These are phyloP conservation scores for Anaspis maculata DNA, from an alignment of 2,888 invertebrate genomes.

Conservation along the genomic window DNA sequence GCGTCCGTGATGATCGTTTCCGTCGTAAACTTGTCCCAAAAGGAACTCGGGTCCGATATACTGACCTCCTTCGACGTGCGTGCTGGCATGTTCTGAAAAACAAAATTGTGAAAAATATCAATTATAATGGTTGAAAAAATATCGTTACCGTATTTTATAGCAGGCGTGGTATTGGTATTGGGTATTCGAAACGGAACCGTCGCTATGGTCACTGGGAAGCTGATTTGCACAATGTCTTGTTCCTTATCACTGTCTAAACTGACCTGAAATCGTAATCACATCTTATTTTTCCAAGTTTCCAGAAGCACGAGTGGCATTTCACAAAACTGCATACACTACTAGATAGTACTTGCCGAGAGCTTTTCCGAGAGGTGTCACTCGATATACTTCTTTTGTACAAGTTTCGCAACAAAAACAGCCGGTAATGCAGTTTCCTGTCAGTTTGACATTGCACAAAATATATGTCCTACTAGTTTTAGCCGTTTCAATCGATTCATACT, in stretches of 20 bases:
- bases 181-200: constrained; percentile 65
- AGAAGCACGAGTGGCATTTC: too few species aligned
- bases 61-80: constrained; percentile 68
- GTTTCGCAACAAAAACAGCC: too few species aligned
- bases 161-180: constrained; percentile 51
- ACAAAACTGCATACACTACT: too few species aligned
- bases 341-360: too few species aligned
- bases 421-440: too few species aligned
- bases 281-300: too few species aligned
- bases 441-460: too few species aligned
- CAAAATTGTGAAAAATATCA: constrained; percentile 6
- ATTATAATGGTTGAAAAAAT: too few species aligned
- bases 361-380: too few species aligned
- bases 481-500: too few species aligned
- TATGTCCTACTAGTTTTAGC: too few species aligned
- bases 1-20: constrained; percentile 45
- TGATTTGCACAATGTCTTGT: constrained; percentile 61
- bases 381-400: too few species aligned
- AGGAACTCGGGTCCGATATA: constrained; percentile 72
- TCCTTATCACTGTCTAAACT: constrained; percentile 62
- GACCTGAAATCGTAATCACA: constrained; percentile 51
- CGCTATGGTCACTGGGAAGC: constrained; percentile 67
- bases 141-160: constrained; percentile 53
- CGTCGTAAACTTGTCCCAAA: constrained; percentile 70
- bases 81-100: constrained; percentile 55